Percentiles rank a stretch among this genome's conserved stretches.
Conservation (phyloP, 2,797 vertebrate species). For the Gambelia wislizenii region DNA sequence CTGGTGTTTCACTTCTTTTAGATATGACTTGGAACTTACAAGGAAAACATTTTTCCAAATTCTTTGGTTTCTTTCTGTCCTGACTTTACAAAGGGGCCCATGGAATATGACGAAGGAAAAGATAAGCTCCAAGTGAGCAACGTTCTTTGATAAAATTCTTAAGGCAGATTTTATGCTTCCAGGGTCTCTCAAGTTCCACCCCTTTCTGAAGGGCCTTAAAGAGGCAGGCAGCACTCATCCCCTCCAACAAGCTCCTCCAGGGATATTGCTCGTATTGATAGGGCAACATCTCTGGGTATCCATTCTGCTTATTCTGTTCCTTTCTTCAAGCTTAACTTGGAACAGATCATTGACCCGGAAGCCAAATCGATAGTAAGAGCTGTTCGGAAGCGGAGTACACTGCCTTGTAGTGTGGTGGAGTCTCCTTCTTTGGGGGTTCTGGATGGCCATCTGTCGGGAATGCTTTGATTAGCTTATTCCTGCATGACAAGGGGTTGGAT, state of each 20-base stretch:
- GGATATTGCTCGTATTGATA: not conserved
- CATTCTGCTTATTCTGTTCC: not conserved
- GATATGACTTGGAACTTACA: not conserved
- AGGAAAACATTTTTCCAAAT: not conserved
- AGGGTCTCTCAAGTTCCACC: too few species aligned
- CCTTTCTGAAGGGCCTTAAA: not conserved
- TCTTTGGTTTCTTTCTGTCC: not conserved
- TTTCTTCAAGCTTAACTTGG: not conserved
- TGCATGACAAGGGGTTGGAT: too few species aligned
- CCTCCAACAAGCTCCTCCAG: not conserved
- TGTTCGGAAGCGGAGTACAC: too few species aligned
- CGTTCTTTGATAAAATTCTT: not conserved
- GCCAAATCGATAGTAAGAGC: too few species aligned
- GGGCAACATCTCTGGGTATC: not conserved
- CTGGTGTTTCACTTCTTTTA: not conserved
- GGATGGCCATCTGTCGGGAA: too few species aligned
- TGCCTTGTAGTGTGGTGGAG: too few species aligned
- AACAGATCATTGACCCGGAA: too few species aligned
- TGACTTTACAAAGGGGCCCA: not conserved
- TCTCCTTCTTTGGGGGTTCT: too few species aligned
- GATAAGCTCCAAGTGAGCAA: not conserved
- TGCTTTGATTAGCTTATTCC: too few species aligned
- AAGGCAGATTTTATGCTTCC: not conserved
- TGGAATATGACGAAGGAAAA: not conserved
- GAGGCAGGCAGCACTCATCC: not conserved